A percentile compares a stretch with the other conserved stretches of the same genome.
phyloP scores from a whole-genome alignment of 1,140 invertebrate species.

The Battus philenor region DNA sequence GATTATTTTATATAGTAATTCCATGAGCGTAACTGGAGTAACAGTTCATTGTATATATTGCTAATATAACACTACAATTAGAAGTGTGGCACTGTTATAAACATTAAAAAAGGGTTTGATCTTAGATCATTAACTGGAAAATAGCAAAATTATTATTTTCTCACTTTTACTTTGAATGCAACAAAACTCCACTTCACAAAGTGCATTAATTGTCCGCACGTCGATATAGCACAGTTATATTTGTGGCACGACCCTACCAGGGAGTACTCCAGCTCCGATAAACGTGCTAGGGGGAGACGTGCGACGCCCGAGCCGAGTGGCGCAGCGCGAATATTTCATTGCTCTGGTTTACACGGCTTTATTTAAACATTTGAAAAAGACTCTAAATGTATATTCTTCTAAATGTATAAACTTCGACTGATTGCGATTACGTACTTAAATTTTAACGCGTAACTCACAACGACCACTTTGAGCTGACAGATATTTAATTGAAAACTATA shows the following conservation, averaged over 20 bases:
- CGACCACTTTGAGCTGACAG: too few species aligned
- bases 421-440: too few species aligned
- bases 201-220: constrained; percentile 1
- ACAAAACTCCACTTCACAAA: constrained; percentile 8
- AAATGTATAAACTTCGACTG: too few species aligned
- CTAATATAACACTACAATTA: constrained; percentile 14
- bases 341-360: neutral
- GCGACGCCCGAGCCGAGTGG: neutral
- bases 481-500: too few species aligned
- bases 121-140: constrained; percentile 12
- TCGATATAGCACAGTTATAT: neutral
- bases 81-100: constrained; percentile 12
- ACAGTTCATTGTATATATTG: constrained; percentile 7
- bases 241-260: neutral
- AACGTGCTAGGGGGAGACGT: neutral
- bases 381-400: too few species aligned
- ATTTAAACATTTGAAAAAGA: too few species aligned
- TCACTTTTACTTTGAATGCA: constrained; percentile 7
- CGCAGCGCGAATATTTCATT: neutral
- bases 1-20: constrained; percentile 11
- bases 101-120: constrained; percentile 11
- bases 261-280: neutral
- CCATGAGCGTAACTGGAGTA: constrained; percentile 10
- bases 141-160: constrained; percentile 7
- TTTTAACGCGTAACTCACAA: too few species aligned